Base-by-base conservation (phyloP, 2,888 invertebrate species). In the Alsophila aescularia region DNA sequence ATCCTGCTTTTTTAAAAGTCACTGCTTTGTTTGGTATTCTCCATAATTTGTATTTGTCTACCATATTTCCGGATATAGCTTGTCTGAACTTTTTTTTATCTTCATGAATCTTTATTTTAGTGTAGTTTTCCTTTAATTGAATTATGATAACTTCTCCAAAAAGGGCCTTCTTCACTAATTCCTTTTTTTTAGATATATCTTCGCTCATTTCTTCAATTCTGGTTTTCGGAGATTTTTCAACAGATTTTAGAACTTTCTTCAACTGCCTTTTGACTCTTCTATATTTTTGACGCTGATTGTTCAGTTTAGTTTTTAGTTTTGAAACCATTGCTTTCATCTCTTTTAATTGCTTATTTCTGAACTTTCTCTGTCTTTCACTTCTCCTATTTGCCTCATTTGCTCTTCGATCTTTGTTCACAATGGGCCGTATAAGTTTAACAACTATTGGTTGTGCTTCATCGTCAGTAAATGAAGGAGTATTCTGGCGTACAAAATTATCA, bases 201-300 rank as follows among this genome's bases (percentile, higher is more conserved):
- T 29, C 10, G 53, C 56, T 58, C 56, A 51, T 35, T 49, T 60
- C 50, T 54, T 57, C 32, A 18, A 18, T 18, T 18, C 18, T 18
- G 18, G 18, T 18, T 18, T 18, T 18, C 18, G 18, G 18, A 18
- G 53, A 52, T 61, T 52, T 52, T 52, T 53, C 49, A 13, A 48
- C 59, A 37, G 47, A 58, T 52, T 61, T 52, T 31, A 53, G 14
- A 37, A 54, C 60, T 58, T 56, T 63, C 45, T 64, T 59, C 6
- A 60, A 44, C 52, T 62, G 56, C 21, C 37, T 55, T 60, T 59
- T 58, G 29, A 50, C 54, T 49, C 61, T 31, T 55, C 48, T 57
- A 57, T 62, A 63, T 43, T 62, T 62, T 44, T 64, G 60, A 58
- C 60, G 59, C 55, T 61, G 58, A 58, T 14, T 61, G 21, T 62